These are phyloP conservation scores for Theocolax elegans DNA, from an alignment of 1,140 invertebrate genomes.

Conservation along the genomic window DNA sequence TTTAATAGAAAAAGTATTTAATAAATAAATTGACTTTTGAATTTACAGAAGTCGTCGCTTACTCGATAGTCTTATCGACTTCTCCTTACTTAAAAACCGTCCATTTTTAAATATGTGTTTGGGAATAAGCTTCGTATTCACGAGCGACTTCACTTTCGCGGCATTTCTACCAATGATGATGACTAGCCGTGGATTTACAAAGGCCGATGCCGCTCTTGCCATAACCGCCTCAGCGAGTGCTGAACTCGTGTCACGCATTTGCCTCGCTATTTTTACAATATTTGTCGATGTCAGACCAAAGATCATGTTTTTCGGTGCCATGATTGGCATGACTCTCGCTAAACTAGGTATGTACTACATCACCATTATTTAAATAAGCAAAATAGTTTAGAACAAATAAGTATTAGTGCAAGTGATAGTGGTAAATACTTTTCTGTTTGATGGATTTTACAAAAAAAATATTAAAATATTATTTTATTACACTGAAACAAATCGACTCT, in stretches of 20 bases:
- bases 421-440: too few species aligned
- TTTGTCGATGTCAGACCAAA: constrained; percentile 56
- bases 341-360: constrained; percentile 52
- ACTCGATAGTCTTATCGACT: constrained; percentile 55
- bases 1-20: too few species aligned
- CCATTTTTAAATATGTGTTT: constrained; percentile 58
- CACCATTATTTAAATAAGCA: too few species aligned
- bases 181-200: constrained; percentile 53
- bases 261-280: constrained; percentile 57
- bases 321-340: constrained; percentile 56
- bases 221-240: constrained; percentile 57
- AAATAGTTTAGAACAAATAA: too few species aligned
- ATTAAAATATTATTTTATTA: too few species aligned
- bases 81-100: constrained; percentile 54
- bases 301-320: constrained; percentile 59
- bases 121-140: constrained; percentile 58
- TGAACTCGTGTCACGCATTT: constrained; percentile 57
- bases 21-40: too few species aligned
- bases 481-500: too few species aligned
- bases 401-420: too few species aligned
- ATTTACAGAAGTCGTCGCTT: constrained; percentile 40
- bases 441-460: too few species aligned
- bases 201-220: constrained; percentile 54
- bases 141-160: constrained; percentile 59
- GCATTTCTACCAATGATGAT: constrained; percentile 62